Evolutionary conservation across 2,797 vertebrate species (phyloP), one percentile per base, ranked within the genome.

Genomic region (Triplophysa bombifrons): DNA sequence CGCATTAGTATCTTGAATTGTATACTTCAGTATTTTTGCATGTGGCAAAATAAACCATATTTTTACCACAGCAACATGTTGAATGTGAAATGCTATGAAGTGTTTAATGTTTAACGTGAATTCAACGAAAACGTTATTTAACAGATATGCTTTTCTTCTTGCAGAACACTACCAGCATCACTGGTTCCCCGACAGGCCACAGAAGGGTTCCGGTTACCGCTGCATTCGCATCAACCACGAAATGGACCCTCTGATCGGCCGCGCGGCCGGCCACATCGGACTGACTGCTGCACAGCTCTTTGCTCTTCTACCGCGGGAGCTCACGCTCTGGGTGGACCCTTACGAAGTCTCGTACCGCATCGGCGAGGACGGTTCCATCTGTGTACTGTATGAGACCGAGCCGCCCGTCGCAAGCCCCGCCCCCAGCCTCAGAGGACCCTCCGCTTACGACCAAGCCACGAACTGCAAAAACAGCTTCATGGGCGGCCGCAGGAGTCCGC

Each of bases 251-350:
- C 87, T 96, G 19, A 92, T 96, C 82, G 91, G 92, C 83, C 90
- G 88, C 58, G 94, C 93, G 0, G 95, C 93, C 4, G 86, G 89
- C 65, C 92, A 85, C 34, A 92, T 95, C 0, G 95, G 95, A 84
- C 92, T 96, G 77, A 91, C 88, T 63, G 88, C 90, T 1, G 86
- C 91, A 0, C 92, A 94, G 90, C 90, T 96, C 1, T 92, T 90
- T 74, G 87, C 60, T 46, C 90, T 96, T 16, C 88, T 96, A 55
- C 95, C 95, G 66, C 89, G 93, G 0, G 95, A 96, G 91, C 93
- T 96, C 3, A 96, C 95, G 0, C 90, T 96, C 55, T 96, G 95
- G 95, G 93, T 96, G 53, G 95, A 96, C 83, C 95, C 95, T 4
- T 96, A 90, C 0, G 95, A 96, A 76, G 95, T 96, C 5, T 96